Base-by-base conservation (phyloP, 2,113 vertebrate genomes). In the Plectropomus leopardus region DNA sequence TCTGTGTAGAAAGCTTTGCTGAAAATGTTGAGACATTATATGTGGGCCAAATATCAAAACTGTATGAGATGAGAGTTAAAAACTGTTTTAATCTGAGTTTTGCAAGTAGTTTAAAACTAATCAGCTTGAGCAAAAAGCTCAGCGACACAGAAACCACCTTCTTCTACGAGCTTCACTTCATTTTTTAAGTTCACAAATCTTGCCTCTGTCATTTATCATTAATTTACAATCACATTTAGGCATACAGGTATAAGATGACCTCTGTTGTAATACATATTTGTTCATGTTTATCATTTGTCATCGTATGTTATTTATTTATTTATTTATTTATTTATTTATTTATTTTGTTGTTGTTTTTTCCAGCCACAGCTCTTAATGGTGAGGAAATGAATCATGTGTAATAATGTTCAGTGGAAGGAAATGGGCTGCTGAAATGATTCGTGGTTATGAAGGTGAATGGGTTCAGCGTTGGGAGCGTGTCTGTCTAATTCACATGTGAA, bases 351-450 rank as follows among this genome's bases (percentile, higher is more conserved):
- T n/a, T 5, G 36, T 24, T 17, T 28, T 19, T 19, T 59, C 72
- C 7, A 7, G 32, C 26, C 36, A 57, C 58, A 60, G 58, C 34
- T 74, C 54, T 17, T 68, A 55, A 74, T 76, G 51, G 72, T 45
- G 79, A 82, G 68, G 78, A 82, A 78, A 87, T 80, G 34, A 61
- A 80, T 81, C 69, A 70, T 19, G 11, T 59, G 59, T 60, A 57
- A 65, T 81, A 76, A 75, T 51, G 50, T 74, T 57, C 58, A 16
- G 6, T 61, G 66, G 36, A 55, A 44, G 64, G 73, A 79, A 82
- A 74, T 54, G 64, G 66, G 68, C 69, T 45, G 45, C 72, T 80
- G 75, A 70, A 65, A 78, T 72, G 60, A 83, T 60, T n/a, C 21
- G 17, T 15, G n/a, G 30, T 66, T 48, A 55, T 42, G 79, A 58